phyloP scores from a whole-genome alignment of 1,140 invertebrate genomes.

The Achatina immaculata region DNA sequence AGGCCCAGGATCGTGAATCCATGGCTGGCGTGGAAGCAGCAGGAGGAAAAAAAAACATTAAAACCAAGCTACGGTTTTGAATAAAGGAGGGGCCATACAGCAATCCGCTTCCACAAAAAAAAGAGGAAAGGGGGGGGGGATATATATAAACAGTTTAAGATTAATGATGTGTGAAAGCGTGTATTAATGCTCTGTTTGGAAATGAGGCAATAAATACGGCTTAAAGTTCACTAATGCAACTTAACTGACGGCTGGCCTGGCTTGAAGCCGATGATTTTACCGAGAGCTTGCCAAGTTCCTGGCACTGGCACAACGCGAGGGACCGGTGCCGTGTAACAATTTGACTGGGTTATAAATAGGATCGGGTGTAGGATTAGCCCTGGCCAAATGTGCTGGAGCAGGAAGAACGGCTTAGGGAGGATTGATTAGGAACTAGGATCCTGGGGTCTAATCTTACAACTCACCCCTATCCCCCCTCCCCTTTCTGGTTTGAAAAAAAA shows the following conservation, averaged over 20 bases:
- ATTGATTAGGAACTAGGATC: background rate
- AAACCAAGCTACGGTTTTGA: no score
- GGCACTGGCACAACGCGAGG: no score
- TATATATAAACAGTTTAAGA: no score
- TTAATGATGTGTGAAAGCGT: conserved; percentile 1
- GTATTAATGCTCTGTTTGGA: background rate
- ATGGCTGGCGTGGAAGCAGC: no score
- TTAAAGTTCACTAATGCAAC: background rate
- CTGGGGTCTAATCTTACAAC: background rate
- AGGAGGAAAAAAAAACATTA: no score
- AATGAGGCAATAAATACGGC: conserved; percentile 1
- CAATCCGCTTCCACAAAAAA: no score
- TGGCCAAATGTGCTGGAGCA: background rate
- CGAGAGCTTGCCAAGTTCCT: background rate
- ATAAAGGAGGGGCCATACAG: no score
- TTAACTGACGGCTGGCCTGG: background rate
- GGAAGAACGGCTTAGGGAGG: conserved; percentile 2
- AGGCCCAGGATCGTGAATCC: no score
- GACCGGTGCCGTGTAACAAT: background rate
- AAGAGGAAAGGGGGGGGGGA: no score
- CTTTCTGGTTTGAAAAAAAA: no score
- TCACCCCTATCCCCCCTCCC: background rate
- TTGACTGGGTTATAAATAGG: no score
- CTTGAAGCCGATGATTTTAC: background rate
- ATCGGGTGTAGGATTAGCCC: background rate